Base-by-base conservation (phyloP, 2,888 invertebrate species). In the Nycteola revayana region DNA sequence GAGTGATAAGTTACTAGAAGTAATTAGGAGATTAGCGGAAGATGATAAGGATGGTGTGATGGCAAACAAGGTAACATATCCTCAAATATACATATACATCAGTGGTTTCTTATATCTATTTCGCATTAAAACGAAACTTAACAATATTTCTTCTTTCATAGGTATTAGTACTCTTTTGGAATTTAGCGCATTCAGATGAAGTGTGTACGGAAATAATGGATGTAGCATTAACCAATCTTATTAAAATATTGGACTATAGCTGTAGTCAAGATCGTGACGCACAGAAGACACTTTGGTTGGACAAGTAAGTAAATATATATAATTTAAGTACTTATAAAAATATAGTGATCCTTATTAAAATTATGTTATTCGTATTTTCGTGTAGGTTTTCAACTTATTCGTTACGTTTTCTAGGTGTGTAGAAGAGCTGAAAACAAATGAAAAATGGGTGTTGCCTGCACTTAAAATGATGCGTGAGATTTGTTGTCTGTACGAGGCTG, bases 11-110 rank as follows among this genome's bases (percentile, higher is more conserved):
- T 90, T 99, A 50, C 84, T 99, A 60, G 98, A 99, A 87, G 90
- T 99, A 50, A 98, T 99, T 58, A 91, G 98, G 48, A 91, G 98
- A 53, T 89, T 99, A 42, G 98, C 98, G 2, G 98, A 99, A 83
- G 98, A 99, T 78, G 98, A 99, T 78, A 98, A 99, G 78, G 98
- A 98, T 78, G 98, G 98, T 30, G 97, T 98, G 6, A 98, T 98
- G 98, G 98, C 98, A 26, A 96, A 97, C 76, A 98, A 98, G 91
- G 97, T 94, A 70, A 11, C 24, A 0, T 28, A 28, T 21, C 7
- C 14, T 14, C 14, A 14, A n/a, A n/a, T n/a, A n/a, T n/a, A n/a
- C n/a, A n/a, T n/a, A n/a, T n/a, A n/a, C n/a, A n/a, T n/a, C n/a
- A n/a, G n/a, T n/a, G n/a, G n/a, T n/a, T n/a, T n/a, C n/a, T n/a